Evolutionary conservation across 30 jellyfish, hydroid and myxozoan species (phyloP).

Genomic region (Hydractinia symbiolongicarpus): DNA sequence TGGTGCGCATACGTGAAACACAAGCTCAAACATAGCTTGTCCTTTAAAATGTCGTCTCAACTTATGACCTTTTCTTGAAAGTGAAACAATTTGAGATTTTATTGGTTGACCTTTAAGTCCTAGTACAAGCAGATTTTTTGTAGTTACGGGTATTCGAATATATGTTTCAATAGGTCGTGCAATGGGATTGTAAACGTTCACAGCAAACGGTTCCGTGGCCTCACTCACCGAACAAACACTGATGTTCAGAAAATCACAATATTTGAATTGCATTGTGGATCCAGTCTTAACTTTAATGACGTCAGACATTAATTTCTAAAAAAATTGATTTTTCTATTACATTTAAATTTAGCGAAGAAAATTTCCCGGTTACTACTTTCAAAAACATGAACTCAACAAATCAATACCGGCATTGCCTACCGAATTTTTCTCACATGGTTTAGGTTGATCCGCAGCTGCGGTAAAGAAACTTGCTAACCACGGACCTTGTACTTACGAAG

Average conservation of each 20-base stretch:
- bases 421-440: too few relatives aligned
- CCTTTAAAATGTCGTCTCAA: constrained; percentile 51
- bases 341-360: too few relatives aligned
- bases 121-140: constrained; percentile 39
- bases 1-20: constrained; percentile 54
- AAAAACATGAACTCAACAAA: too few relatives aligned
- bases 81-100: constrained; percentile 56
- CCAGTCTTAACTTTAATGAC: neutral
- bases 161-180: constrained; percentile 52
- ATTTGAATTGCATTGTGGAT: constrained; percentile 15
- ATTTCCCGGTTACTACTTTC: too few relatives aligned
- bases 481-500: too few relatives aligned
- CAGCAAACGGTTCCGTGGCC: constrained; percentile 39
- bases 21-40: constrained; percentile 55
- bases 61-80: constrained; percentile 48
- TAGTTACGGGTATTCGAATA: constrained; percentile 59
- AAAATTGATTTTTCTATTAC: too few relatives aligned
- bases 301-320: too few relatives aligned
- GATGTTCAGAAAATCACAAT: constrained; percentile 64
- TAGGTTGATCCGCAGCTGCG: too few relatives aligned
- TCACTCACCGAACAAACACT: constrained; percentile 77
- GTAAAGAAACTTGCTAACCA: too few relatives aligned
- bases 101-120: constrained; percentile 53
- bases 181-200: constrained; percentile 62
- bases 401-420: too few relatives aligned